Conservation (phyloP, 2,113 vertebrate genomes). For the Gracilinanus agilis region DNA sequence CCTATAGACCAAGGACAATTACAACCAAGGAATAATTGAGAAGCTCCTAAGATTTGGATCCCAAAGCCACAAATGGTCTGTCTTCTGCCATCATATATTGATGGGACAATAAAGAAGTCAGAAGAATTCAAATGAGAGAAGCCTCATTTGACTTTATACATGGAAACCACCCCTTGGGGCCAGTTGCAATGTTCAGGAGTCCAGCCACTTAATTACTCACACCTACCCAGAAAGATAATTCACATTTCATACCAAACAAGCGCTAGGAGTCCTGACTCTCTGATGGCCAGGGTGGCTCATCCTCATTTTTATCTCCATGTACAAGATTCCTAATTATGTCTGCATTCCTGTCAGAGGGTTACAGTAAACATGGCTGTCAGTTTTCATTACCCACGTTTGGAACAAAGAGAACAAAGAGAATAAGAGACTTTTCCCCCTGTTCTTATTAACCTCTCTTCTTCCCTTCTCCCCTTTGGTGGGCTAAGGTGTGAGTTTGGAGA, state of each 20-base stretch:
- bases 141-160: neutral
- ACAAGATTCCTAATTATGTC: slow-evolving; percentile 80
- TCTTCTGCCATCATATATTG: neutral
- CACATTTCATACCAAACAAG: accelerated
- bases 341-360: slow-evolving; percentile 80
- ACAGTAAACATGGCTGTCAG: slow-evolving; percentile 81
- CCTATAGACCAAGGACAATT: neutral
- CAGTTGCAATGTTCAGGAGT: neutral
- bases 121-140: neutral
- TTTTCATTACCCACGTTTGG: slow-evolving; percentile 75
- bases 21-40: neutral
- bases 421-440: slow-evolving; percentile 2
- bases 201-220: slow-evolving; percentile 52
- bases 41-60: neutral
- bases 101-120: neutral
- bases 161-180: neutral
- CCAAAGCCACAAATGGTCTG: accelerated
- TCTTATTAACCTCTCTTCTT: neutral
- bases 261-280: slow-evolving; percentile 48
- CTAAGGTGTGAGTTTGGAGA: neutral
- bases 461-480: neutral
- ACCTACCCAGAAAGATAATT: neutral
- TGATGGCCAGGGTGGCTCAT: slow-evolving; percentile 26
- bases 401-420: slow-evolving; percentile 82
- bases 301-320: slow-evolving; percentile 54